These are phyloP conservation scores for Lophochroa leadbeateri DNA, from an alignment of 2,113 vertebrate genomes.

Conservation along the genomic window DNA sequence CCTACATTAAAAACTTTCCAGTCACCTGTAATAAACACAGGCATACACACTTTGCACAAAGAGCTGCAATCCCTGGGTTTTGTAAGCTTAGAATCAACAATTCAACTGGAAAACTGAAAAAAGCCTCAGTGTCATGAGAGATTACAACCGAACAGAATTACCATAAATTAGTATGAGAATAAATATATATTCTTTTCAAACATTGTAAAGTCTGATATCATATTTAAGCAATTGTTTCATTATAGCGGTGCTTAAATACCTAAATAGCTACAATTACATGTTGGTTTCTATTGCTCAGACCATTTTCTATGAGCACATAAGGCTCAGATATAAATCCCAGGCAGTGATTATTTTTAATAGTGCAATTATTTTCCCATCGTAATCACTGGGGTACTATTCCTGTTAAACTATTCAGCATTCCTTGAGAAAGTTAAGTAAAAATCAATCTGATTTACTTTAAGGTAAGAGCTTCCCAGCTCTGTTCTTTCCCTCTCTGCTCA, in stretches of 20 bases:
- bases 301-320: neutral
- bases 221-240: neutral
- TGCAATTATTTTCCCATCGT: neutral
- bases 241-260: neutral
- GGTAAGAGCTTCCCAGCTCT: neutral
- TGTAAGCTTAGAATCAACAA: neutral
- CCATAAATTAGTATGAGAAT: neutral
- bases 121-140: neutral
- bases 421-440: conserved; percentile 42
- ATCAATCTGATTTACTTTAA: conserved; percentile 30
- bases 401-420: conserved; percentile 13
- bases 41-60: neutral
- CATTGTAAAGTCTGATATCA: neutral
- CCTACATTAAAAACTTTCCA: neutral
- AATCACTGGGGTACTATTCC: conserved; percentile 1
- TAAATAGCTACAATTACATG: neutral
- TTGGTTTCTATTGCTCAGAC: neutral
- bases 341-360: neutral
- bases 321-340: neutral
- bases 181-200: neutral
- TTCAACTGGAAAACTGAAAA: neutral
- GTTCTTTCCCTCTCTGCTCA: conserved; percentile 13
- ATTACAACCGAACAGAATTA: neutral
- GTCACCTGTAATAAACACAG: neutral
- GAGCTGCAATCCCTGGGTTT: neutral